Evolutionary conservation across 2,113 vertebrate genomes (phyloP).

Genomic region (Trichomycterus rosablanca): DNA sequence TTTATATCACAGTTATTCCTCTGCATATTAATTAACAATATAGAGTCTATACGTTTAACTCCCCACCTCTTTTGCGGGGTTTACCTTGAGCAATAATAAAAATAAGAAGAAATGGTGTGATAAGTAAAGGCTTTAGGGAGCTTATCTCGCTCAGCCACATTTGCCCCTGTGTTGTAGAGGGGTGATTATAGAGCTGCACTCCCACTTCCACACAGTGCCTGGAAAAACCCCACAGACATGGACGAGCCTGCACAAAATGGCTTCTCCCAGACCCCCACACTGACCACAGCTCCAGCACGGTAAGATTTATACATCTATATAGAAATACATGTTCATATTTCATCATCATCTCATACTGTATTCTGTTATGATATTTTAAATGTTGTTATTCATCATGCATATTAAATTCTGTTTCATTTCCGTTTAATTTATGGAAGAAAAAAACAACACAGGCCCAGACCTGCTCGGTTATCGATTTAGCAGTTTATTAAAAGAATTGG

Average conservation of each 20-base stretch:
- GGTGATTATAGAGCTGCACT: constrained; percentile 72
- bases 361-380: neutral
- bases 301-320: constrained; percentile 52
- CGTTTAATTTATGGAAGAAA: neutral
- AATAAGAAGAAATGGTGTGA: constrained; percentile 82
- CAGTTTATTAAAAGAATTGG: too few relatives aligned
- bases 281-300: constrained; percentile 67
- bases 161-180: constrained; percentile 70
- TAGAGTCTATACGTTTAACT: constrained; percentile 32
- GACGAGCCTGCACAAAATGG: constrained; percentile 76
- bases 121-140: constrained; percentile 78
- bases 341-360: neutral
- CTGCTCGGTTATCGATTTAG: constrained; percentile 4
- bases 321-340: neutral
- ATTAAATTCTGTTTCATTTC: constrained; percentile 1
- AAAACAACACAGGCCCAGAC: neutral
- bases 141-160: constrained; percentile 79
- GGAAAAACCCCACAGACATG: constrained; percentile 60
- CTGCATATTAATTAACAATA: constrained; percentile 49
- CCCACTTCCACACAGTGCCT: constrained; percentile 66
- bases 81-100: constrained; percentile 66
- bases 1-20: constrained; percentile 31
- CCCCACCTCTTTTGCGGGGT: constrained; percentile 10
- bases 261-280: constrained; percentile 69
- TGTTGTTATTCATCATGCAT: too few relatives aligned